Evolutionary conservation across 1,140 invertebrate species (phyloP).

Genomic region (Drosophila mojavensis): DNA sequence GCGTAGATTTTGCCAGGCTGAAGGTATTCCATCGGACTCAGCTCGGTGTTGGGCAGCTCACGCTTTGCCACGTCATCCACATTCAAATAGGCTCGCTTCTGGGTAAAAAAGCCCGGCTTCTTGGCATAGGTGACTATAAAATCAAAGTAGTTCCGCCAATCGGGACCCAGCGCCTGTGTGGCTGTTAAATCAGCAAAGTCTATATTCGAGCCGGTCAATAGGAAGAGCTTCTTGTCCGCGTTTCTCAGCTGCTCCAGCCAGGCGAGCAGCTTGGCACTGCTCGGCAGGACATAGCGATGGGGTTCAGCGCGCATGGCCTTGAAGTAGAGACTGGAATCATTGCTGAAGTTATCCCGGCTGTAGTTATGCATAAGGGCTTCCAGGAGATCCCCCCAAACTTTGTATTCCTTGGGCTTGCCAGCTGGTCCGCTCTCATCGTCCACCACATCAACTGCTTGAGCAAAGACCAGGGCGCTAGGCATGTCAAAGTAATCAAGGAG

Average conservation of each 20-base stretch:
- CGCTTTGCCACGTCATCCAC: conserved; percentile 39
- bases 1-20: conserved; percentile 85
- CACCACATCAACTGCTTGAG: conserved; percentile 88
- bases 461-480: conserved; percentile 88
- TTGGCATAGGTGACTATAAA: conserved; percentile 89
- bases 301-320: conserved; percentile 87
- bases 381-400: conserved; percentile 88
- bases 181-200: conserved; percentile 90
- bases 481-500: conserved; percentile 92
- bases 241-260: conserved; percentile 87
- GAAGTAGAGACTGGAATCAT: conserved; percentile 87
- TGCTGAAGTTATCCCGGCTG: conserved; percentile 86
- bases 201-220: conserved; percentile 91
- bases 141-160: conserved; percentile 91
- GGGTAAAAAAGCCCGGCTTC: conserved; percentile 91
- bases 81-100: conserved; percentile 86
- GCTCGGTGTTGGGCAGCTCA: conserved; percentile 46
- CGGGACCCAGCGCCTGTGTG: conserved; percentile 87
- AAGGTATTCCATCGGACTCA: conserved; percentile 30
- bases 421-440: conserved; percentile 84
- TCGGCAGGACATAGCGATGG: conserved; percentile 87
- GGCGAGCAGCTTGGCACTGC: conserved; percentile 86
- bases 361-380: conserved; percentile 88
- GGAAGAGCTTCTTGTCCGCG: conserved; percentile 87
- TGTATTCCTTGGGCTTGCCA: conserved; percentile 81